Percentiles rank a stretch among this genome's conserved stretches.
Evolutionary conservation across 2,888 invertebrate species (phyloP).

Genomic region (Apantesis nais): DNA sequence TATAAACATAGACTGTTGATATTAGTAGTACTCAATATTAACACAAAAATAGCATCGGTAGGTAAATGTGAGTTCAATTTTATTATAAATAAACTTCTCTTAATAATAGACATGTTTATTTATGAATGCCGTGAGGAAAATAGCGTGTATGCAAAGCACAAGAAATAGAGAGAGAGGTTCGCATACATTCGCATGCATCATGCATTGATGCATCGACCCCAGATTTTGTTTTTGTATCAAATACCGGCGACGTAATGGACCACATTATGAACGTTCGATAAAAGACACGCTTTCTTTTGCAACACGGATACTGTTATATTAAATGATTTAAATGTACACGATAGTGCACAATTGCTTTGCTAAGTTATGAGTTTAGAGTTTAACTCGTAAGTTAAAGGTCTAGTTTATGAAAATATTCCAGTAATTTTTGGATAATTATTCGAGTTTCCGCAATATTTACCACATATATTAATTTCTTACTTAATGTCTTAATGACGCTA

Average conservation of each 20-base stretch:
- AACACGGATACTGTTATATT: conserved; percentile 34
- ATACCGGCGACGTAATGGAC: conserved; percentile 60
- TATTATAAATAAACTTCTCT: conserved; percentile 14
- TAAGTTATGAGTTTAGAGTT: neutral
- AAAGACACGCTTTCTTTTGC: conserved; percentile 59
- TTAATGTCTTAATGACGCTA: neutral
- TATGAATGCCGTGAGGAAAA: conserved; percentile 35
- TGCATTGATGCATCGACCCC: conserved; percentile 51
- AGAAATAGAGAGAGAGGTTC: conserved; percentile 40
- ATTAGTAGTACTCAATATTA: conserved; percentile 9
- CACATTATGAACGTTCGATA: conserved; percentile 43
- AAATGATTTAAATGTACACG: conserved; percentile 40
- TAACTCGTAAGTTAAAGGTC: neutral
- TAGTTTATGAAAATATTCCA: neutral
- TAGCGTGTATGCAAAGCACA: conserved; percentile 53
- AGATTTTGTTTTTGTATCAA: conserved; percentile 52
- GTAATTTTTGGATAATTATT: neutral
- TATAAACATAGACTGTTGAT: neutral
- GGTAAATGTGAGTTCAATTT: conserved; percentile 2
- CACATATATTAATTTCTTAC: neutral
- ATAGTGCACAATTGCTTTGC: conserved; percentile 12
- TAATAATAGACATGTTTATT: conserved; percentile 35
- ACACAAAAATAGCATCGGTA: conserved; percentile 11
- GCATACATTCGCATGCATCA: conserved; percentile 49
- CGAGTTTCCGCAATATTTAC: too few relatives aligned